phyloP scores from a whole-genome alignment of 2,888 invertebrate genomes.

The Cataglyphis albicans region DNA sequence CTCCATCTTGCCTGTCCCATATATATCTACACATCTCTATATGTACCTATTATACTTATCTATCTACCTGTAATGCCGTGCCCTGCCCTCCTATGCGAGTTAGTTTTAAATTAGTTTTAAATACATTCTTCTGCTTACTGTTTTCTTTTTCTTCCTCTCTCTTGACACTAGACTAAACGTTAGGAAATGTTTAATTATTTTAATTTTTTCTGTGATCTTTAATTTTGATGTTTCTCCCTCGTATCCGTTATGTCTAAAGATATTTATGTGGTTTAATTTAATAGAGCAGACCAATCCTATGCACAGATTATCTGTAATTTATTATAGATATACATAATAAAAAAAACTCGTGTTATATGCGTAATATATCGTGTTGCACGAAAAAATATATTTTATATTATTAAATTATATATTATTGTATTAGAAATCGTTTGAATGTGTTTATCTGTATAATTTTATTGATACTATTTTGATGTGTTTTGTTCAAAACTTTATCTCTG shows the following conservation, averaged over 20 bases:
- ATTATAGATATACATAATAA: not conserved
- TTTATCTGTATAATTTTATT: not conserved
- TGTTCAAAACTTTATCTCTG: not conserved
- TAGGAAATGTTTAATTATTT: constrained; percentile 41
- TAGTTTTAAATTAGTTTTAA: constrained; percentile 8
- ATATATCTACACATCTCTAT: constrained; percentile 74
- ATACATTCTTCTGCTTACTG: constrained; percentile 34
- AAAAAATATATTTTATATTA: constrained; percentile 10
- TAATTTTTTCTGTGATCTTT: constrained; percentile 28
- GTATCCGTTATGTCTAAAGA: not conserved
- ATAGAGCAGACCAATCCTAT: not conserved
- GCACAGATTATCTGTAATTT: not conserved
- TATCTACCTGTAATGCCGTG: constrained; percentile 54
- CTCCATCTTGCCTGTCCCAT: constrained; percentile 83
- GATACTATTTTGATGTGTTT: not conserved
- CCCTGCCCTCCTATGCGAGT: constrained; percentile 54
- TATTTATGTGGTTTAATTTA: constrained; percentile 3
- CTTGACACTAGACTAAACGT: not conserved
- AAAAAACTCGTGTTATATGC: not conserved
- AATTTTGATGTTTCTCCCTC: constrained; percentile 48
- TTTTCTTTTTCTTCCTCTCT: constrained; percentile 28
- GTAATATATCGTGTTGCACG: not conserved
- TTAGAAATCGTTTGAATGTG: not conserved
- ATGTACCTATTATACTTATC: constrained; percentile 50
- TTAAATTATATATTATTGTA: not conserved